phyloP scores from a whole-genome alignment of 1,140 invertebrate species.

The Hylaeus anthracinus region DNA sequence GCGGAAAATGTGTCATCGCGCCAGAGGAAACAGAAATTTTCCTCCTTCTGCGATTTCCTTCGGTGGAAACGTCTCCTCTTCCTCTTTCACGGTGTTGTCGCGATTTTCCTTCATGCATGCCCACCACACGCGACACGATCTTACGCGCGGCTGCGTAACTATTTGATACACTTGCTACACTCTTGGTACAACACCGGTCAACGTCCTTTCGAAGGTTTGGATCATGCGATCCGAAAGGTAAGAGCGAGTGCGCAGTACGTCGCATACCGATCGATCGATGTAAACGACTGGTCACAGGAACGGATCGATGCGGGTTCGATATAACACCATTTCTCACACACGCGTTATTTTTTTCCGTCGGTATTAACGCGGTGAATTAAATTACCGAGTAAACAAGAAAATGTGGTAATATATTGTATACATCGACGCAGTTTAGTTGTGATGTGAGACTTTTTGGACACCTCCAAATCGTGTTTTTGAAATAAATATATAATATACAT shows the following conservation, averaged over 20 bases:
- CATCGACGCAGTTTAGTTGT: too few relatives aligned
- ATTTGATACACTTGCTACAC: constrained; percentile 39
- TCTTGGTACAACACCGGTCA: constrained; percentile 67
- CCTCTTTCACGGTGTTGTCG: background rate
- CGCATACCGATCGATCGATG: constrained; percentile 70
- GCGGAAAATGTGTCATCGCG: too few relatives aligned
- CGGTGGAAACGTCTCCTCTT: background rate
- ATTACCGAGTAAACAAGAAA: too few relatives aligned
- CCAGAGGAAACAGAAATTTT: too few relatives aligned
- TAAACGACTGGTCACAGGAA: constrained; percentile 59
- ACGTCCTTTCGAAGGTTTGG: constrained; percentile 77
- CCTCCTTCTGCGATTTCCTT: too few relatives aligned
- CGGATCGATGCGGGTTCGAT: constrained; percentile 40
- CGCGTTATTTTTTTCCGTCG: too few relatives aligned
- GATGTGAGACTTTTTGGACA: too few relatives aligned
- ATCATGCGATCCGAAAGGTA: constrained; percentile 64
- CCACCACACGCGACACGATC: constrained; percentile 9
- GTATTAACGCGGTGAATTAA: too few relatives aligned
- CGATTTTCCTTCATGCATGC: background rate
- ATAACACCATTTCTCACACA: background rate
- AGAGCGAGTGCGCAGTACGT: constrained; percentile 64
- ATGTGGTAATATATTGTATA: too few relatives aligned
- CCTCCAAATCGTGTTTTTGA: too few relatives aligned
- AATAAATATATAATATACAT: too few relatives aligned
- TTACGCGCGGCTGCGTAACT: constrained; percentile 10